A percentile compares a stretch with the other conserved stretches of the same genome.
These are phyloP conservation scores for Isurus oxyrinchus DNA, from an alignment of 2,113 vertebrate species.

Conservation along the genomic window DNA sequence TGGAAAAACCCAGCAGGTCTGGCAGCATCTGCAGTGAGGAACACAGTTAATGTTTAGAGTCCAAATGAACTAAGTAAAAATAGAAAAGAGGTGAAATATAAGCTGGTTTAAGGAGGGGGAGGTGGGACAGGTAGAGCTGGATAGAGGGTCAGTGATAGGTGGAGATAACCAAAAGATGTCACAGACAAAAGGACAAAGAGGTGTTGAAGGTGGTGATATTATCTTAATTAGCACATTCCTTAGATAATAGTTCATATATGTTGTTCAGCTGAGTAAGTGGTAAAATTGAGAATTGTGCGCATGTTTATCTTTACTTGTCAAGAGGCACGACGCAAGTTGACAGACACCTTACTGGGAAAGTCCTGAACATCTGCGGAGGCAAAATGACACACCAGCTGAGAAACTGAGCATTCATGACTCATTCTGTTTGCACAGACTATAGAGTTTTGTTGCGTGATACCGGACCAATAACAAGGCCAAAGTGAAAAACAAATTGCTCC, in stretches of 20 bases:
- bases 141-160: no score
- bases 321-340: not conserved
- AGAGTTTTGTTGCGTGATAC: not conserved
- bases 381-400: not conserved
- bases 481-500: not conserved
- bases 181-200: no score
- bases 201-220: no score
- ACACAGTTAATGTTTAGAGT: no score
- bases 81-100: no score
- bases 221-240: no score
- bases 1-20: no score
- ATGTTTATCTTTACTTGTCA: not conserved
- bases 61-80: no score
- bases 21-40: no score
- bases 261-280: not conserved
- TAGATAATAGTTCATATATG: not conserved
- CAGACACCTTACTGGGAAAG: not conserved
- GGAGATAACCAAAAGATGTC: no score
- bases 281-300: not conserved
- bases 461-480: not conserved
- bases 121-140: no score
- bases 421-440: not conserved
- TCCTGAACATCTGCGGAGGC: not conserved
- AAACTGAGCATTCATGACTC: slow-evolving; percentile 9
- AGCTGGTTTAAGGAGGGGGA: no score